These are phyloP conservation scores for Eristalis pertinax DNA, from an alignment of 2,888 invertebrate species.

Conservation along the genomic window DNA sequence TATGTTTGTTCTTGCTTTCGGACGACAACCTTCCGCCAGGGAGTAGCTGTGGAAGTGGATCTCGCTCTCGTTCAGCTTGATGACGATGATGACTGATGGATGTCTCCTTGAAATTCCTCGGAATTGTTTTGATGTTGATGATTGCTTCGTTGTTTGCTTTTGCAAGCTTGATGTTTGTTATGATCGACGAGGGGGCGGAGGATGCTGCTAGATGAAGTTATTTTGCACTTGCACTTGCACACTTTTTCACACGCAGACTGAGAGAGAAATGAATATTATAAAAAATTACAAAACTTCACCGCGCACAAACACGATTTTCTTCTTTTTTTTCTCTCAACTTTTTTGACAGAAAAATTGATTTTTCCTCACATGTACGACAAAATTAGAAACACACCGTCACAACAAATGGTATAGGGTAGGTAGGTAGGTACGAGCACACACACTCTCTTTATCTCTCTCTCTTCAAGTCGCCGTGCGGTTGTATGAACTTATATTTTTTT, in stretches of 20 bases:
- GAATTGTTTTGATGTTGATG: not conserved
- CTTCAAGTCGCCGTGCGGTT: conserved; percentile 2
- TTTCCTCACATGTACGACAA: conserved; percentile 59
- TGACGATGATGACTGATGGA: not conserved
- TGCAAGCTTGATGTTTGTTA: not conserved
- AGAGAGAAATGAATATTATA: not conserved
- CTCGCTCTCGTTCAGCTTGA: not conserved
- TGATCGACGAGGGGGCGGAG: not conserved
- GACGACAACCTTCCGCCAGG: not conserved
- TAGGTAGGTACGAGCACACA: not conserved
- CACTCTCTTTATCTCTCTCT: conserved; percentile 11
- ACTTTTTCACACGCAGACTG: not conserved
- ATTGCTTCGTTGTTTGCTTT: conserved; percentile 8
- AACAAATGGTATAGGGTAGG: conserved; percentile 31
- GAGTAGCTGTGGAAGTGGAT: not conserved
- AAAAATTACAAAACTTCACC: not conserved
- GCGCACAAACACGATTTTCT: conserved; percentile 4
- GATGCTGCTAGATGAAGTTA: not conserved
- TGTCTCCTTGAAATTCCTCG: not conserved
- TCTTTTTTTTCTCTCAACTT: not conserved
- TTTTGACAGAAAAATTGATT: conserved; percentile 62
- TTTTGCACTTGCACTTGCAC: conserved; percentile 38
- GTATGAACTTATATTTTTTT: conserved; percentile 2
- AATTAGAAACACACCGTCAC: conserved; percentile 54
- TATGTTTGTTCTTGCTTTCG: not conserved